A percentile compares a stretch with the other conserved stretches of the same genome.
Conservation (phyloP, 2,797 vertebrate genomes). For the Characodon lateralis region DNA sequence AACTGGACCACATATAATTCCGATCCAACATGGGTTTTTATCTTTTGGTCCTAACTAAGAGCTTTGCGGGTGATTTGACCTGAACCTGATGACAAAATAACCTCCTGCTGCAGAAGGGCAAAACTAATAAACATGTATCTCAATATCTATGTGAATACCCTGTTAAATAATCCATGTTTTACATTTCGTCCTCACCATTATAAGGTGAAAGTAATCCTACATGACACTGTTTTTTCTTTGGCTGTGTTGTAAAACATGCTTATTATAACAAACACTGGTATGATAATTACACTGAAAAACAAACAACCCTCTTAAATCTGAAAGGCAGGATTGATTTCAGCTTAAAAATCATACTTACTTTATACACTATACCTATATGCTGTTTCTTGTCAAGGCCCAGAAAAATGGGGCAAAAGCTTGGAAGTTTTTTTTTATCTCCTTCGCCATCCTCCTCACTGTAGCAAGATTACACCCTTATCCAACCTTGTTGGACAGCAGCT, state of each 20-base stretch:
- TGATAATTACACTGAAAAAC: neutral
- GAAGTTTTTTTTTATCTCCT: too few relatives aligned
- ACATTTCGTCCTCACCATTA: neutral
- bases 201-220: neutral
- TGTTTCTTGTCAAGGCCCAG: too few relatives aligned
- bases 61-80: constrained; percentile 46
- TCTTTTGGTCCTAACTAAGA: constrained; percentile 18
- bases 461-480: too few relatives aligned
- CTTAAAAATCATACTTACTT: neutral
- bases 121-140: constrained; percentile 23
- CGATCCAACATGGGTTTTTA: constrained; percentile 15
- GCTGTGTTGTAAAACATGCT: neutral
- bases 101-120: constrained; percentile 25
- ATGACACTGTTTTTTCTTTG: neutral
- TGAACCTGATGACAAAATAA: constrained; percentile 43
- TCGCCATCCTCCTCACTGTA: too few relatives aligned
- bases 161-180: neutral
- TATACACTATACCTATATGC: neutral
- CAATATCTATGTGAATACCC: neutral
- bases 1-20: constrained; percentile 20
- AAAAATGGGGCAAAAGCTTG: too few relatives aligned
- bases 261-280: neutral
- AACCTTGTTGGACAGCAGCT: too few relatives aligned
- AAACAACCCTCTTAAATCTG: neutral
- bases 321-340: neutral